These are phyloP conservation scores for Prunella himalayana DNA, from an alignment of 2,113 vertebrate species.

Conservation along the genomic window DNA sequence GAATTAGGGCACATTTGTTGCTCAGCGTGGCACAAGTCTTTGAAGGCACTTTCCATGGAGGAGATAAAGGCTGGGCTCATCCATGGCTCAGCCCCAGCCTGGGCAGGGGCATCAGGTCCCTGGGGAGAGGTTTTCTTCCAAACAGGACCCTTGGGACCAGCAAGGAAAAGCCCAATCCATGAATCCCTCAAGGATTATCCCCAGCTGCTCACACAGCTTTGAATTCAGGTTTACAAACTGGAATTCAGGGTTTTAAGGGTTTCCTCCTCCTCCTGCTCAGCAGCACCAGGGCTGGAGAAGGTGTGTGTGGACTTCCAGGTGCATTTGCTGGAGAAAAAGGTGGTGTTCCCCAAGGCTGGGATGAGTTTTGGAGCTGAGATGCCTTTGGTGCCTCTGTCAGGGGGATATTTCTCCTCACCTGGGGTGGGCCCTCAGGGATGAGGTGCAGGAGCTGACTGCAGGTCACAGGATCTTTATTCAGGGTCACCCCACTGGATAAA, in stretches of 20 bases:
- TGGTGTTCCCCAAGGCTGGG: neutral
- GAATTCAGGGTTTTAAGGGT: neutral
- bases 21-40: neutral
- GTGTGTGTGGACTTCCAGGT: neutral
- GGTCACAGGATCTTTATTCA: neutral
- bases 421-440: slow-evolving; percentile 52
- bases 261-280: neutral
- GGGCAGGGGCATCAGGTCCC: rapidly evolving
- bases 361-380: neutral
- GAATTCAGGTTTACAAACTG: neutral
- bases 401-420: slow-evolving; percentile 51
- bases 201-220: neutral
- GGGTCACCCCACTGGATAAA: neutral
- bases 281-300: neutral
- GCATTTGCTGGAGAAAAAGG: neutral
- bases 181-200: neutral
- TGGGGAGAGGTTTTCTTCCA: neutral
- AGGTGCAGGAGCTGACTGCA: slow-evolving; percentile 58
- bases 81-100: neutral
- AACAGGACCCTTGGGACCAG: neutral
- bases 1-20: slow-evolving; percentile 21
- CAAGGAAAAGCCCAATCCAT: neutral
- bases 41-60: neutral
- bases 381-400: neutral
- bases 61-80: neutral